Percentiles rank a stretch among this genome's conserved stretches.
Evolutionary conservation across 2,888 invertebrate genomes (phyloP).

Genomic region (Syrphus vitripennis): DNA sequence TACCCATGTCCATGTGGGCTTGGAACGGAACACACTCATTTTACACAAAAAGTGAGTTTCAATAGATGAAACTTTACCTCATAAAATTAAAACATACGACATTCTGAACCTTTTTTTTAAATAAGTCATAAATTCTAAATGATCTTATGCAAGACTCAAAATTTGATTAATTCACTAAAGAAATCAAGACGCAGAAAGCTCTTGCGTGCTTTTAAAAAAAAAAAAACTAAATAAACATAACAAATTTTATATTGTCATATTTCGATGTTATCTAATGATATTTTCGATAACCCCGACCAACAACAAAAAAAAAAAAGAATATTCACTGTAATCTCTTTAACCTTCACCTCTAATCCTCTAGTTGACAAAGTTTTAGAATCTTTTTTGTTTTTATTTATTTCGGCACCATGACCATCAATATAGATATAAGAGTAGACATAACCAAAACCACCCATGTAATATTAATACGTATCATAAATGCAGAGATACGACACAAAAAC

Average conservation of each 20-base stretch:
- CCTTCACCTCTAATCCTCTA: slow-evolving; percentile 15
- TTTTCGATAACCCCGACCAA: slow-evolving; percentile 11
- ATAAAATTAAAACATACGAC: neutral
- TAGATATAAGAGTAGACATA: neutral
- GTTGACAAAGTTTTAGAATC: neutral
- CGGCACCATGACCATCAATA: slow-evolving; percentile 13
- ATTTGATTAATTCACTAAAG: neutral
- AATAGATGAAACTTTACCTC: too few species aligned
- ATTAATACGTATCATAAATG: neutral
- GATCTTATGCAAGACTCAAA: neutral
- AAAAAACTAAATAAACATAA: slow-evolving; percentile 14
- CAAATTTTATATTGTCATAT: neutral
- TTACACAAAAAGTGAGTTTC: too few species aligned
- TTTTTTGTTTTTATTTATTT: neutral
- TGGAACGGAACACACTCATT: too few species aligned
- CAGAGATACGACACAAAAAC: slow-evolving; percentile 11
- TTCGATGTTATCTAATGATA: slow-evolving; percentile 7
- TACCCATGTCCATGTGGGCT: too few species aligned
- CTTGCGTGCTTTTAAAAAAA: neutral
- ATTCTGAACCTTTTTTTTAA: neutral
- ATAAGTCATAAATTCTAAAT: neutral
- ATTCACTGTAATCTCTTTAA: neutral
- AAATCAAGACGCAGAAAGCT: neutral
- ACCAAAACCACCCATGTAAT: neutral
- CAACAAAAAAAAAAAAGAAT: too few species aligned